Evolutionary conservation across 1,140 invertebrate species (phyloP), one percentile per base, ranked within the genome.

Genomic region (Mercenaria mercenaria): DNA sequence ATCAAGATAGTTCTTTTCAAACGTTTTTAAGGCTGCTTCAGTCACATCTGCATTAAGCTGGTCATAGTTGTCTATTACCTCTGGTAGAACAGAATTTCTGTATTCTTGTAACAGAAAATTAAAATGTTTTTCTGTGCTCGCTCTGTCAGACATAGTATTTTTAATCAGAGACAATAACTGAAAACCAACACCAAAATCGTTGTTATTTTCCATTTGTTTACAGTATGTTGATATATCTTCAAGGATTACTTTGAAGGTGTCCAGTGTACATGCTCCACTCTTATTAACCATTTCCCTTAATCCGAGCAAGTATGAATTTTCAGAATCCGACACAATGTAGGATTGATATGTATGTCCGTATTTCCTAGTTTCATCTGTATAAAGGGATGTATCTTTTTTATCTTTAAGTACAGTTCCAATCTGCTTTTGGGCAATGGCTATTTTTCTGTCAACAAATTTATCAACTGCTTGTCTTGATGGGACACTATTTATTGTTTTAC

Each of bases 251-350:
- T 83, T 85, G 81, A 89, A 74, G 29, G 90, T 91, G 37, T 89
- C 87, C 29, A 89, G 43, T n/a, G n/a, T n/a, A 18, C 76, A 87
- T 50, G 41, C 3, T 23, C 77, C 67, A 69, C 83, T 87, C 52
- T 88, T 90, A 50, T 88, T 91, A 37, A 26, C n/a, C 87, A 91
- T 91, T 74, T 89, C 87, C 8, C 90, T 37, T 11, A 91, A 41
- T 59, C 90, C 90, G 8, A 89, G 37, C 39, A 91, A n/a, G 43
- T 88, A 91, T 34, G 83, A 67, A 39, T 87, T 88, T 69, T 91
- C 47, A 4, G 74, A 4, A 83, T 88, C 91, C 37, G 37, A 86
- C 0, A 82, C 13, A 34, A 89, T 76, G 52, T 82, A 91, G n/a
- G 81, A 41, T 39, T 89, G 43, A 50, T 59, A 85, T 18, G 87